phyloP scores from a whole-genome alignment of 2,797 vertebrate species.

The Smutsia temminckii region DNA sequence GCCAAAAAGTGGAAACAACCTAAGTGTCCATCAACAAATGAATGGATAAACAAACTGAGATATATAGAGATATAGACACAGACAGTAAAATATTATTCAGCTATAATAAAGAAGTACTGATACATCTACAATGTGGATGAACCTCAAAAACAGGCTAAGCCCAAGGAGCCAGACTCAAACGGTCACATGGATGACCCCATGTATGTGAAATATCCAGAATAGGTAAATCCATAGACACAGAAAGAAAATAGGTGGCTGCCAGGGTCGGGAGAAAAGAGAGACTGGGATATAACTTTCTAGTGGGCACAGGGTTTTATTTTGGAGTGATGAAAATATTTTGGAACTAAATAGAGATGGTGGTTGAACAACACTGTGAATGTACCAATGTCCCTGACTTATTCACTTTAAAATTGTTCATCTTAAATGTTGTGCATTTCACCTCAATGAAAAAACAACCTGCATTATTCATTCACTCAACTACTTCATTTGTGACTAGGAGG shows the following conservation, averaged over 20 bases:
- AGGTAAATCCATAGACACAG: not conserved
- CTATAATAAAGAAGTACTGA: not conserved
- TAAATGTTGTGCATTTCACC: not conserved
- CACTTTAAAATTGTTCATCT: not conserved
- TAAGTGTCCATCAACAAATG: not conserved
- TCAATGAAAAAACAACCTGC: not conserved
- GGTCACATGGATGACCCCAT: not conserved
- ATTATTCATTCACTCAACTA: not conserved
- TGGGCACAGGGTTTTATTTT: not conserved
- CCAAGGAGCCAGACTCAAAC: not conserved
- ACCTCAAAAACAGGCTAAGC: not conserved
- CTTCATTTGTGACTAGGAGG: not conserved
- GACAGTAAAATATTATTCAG: not conserved
- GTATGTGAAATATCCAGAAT: not conserved
- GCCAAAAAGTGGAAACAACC: not conserved
- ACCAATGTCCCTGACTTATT: not conserved
- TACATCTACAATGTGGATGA: not conserved
- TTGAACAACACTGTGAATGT: not conserved
- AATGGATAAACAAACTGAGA: not conserved
- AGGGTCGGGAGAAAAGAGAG: not conserved
- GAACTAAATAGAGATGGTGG: not conserved
- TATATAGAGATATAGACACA: not conserved
- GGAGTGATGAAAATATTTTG: not conserved
- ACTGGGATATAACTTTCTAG: not conserved
- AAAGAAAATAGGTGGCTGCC: not conserved